Evolutionary conservation across 2,113 vertebrate species (phyloP).

Genomic region (Limnothrissa miodon): DNA sequence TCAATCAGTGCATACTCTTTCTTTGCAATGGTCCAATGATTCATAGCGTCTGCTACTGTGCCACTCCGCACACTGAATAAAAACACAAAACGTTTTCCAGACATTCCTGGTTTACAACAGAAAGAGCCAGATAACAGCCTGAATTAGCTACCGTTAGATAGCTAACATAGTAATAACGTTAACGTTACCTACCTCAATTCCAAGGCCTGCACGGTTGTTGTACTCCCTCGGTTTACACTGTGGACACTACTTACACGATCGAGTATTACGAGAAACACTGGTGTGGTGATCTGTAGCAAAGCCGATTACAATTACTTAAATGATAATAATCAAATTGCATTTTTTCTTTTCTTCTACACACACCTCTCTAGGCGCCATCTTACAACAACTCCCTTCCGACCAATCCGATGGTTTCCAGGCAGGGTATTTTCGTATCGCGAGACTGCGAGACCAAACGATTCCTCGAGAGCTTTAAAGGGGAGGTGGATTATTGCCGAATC

Average conservation of each 20-base stretch:
- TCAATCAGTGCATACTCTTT: not conserved
- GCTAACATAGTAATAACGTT: not conserved
- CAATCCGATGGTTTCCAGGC: slow-evolving; percentile 69
- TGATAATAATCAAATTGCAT: slow-evolving; percentile 3
- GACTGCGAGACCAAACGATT: slow-evolving; percentile 58
- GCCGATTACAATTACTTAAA: not conserved
- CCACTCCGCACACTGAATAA: not conserved
- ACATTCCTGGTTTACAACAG: not conserved
- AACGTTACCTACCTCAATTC: slow-evolving; percentile 3
- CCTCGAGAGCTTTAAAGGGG: slow-evolving; percentile 74
- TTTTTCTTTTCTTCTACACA: slow-evolving; percentile 74
- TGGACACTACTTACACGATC: not conserved
- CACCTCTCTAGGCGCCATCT: slow-evolving; percentile 91
- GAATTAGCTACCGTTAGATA: not conserved
- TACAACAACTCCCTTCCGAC: slow-evolving; percentile 77
- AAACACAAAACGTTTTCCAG: not conserved
- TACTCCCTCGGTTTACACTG: not conserved
- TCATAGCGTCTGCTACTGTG: not conserved
- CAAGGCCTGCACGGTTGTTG: not conserved
- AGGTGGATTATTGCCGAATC: slow-evolving; percentile 22
- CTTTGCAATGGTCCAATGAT: not conserved
- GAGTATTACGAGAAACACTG: not conserved
- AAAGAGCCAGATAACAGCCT: not conserved
- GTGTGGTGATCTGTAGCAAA: not conserved
- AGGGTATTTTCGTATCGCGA: slow-evolving; percentile 63